Base-by-base conservation (phyloP, 2,113 vertebrate genomes). In the Phaetusa simplex region DNA sequence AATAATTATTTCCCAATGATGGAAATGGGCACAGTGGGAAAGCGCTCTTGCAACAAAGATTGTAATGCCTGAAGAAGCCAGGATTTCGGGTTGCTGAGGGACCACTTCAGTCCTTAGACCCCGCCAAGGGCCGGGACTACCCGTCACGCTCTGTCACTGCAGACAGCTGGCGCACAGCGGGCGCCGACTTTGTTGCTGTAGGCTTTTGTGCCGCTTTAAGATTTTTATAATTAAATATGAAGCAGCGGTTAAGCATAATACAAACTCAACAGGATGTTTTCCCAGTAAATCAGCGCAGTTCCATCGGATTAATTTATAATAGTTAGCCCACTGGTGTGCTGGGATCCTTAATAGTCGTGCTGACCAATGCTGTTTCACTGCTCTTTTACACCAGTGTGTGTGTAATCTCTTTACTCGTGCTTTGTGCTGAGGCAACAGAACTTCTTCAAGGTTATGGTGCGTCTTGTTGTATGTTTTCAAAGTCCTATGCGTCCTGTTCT, bases 161-260 rank as follows among this genome's bases (percentile, higher is more conserved):
- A 90, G 93, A 86, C 95, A 97, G 90, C 93, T 86, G 87, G 79
- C 17, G 59, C 90, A 15, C 96, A 94, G 95, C 90, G 78, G 79
- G 95, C 15, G 1, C 22, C 0, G 0, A 12, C 90, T 86, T 62
- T 83, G 58, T 73, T 82, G 84, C 87, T 94, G 45, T 23, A 70
- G 67, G 85, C 88, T 93, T 93, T 94, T 95, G 82, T 90, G 79
- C 74, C 59, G 62, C 82, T 92, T 93, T 92, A 93, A 73, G 82
- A 20, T 50, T 94, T 87, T 88, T 88, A 38, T 83, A 94, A 93
- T 95, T 92, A 83, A 95, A 95, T 88, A 90, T 23, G 82, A 88
- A 93, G 80, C 64, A 83, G 71, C 55, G 55, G 93, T 90, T 92
- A 53, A 82, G 74, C 18, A 73, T 36, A 86, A 90, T 59, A 70